phyloP scores from a whole-genome alignment of 2,888 invertebrate species.

The Coenonympha glycerion region DNA sequence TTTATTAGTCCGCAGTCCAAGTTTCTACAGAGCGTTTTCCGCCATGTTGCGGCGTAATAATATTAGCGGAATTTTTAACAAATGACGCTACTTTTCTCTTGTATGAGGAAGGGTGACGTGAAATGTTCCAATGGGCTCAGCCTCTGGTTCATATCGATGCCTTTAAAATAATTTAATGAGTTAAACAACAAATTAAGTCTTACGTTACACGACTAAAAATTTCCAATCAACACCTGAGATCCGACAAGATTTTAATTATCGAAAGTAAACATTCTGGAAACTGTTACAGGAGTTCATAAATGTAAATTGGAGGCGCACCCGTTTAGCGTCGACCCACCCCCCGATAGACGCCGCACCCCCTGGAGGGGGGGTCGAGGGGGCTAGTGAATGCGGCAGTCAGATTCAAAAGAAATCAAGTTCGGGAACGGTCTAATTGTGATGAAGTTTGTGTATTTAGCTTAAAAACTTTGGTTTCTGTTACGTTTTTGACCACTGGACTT shows the following conservation, averaged over 20 bases:
- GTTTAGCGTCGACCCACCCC: slow-evolving; percentile 45
- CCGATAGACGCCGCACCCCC: slow-evolving; percentile 13
- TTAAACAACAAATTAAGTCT: no score
- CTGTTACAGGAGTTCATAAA: slow-evolving; percentile 74
- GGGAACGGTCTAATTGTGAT: slow-evolving; percentile 13
- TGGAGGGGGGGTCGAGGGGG: slow-evolving; percentile 34
- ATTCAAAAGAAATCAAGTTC: slow-evolving; percentile 27
- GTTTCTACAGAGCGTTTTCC: no score
- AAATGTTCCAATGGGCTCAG: no score
- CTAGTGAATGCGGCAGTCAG: slow-evolving; percentile 24
- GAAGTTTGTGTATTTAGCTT: slow-evolving; percentile 3
- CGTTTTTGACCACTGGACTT: neutral
- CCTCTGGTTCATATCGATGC: no score
- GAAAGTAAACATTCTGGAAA: slow-evolving; percentile 72
- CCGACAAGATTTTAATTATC: slow-evolving; percentile 64
- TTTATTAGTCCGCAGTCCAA: no score
- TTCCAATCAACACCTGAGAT: slow-evolving; percentile 48
- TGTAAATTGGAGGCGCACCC: slow-evolving; percentile 73
- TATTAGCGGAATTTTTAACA: no score
- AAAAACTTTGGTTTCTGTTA: neutral
- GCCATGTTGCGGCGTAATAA: no score
- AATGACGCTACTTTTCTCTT: no score
- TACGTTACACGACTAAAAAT: neutral
- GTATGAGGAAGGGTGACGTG: no score
- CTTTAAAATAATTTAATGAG: no score